Percentiles rank a stretch among this genome's conserved stretches.
These are phyloP conservation scores for Nymphalis io DNA, from an alignment of 1,140 invertebrate genomes.

Conservation along the genomic window DNA sequence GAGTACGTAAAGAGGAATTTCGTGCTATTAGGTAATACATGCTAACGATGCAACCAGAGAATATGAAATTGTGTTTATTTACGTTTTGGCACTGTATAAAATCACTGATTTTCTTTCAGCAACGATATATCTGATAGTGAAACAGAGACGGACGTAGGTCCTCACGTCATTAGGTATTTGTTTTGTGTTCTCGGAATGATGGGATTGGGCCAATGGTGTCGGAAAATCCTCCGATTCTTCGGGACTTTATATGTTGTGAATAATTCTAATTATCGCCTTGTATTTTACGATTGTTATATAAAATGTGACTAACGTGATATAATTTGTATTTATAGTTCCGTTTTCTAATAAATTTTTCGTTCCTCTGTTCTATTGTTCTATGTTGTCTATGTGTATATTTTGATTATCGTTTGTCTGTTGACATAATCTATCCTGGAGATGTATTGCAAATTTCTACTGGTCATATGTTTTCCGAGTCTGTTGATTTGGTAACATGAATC, in stretches of 20 bases:
- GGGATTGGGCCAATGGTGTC: constrained; percentile 28
- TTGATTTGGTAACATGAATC: too few relatives aligned
- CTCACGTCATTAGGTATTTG: constrained; percentile 51
- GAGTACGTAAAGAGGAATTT: constrained; percentile 51
- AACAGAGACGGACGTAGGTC: constrained; percentile 37
- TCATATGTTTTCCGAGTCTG: too few relatives aligned
- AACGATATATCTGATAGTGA: constrained; percentile 60
- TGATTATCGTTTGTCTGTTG: too few relatives aligned
- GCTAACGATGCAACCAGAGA: constrained; percentile 21
- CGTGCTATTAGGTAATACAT: constrained; percentile 62
- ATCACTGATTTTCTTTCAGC: constrained; percentile 68
- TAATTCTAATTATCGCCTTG: constrained; percentile 35
- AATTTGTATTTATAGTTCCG: neutral
- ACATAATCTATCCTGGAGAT: too few relatives aligned
- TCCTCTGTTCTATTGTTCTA: neutral
- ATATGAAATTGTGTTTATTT: constrained; percentile 39
- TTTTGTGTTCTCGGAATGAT: constrained; percentile 41
- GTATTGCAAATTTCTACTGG: too few relatives aligned
- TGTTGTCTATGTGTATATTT: neutral
- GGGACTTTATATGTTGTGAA: constrained; percentile 39
- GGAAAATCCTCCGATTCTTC: constrained; percentile 16
- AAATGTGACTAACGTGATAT: constrained; percentile 34
- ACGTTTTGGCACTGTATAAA: constrained; percentile 49
- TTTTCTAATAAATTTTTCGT: neutral
- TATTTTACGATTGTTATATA: constrained; percentile 1